A percentile compares a stretch with the other conserved stretches of the same genome.
Conservation (phyloP, 2,888 invertebrate genomes). For the Creontiades dilutus region DNA sequence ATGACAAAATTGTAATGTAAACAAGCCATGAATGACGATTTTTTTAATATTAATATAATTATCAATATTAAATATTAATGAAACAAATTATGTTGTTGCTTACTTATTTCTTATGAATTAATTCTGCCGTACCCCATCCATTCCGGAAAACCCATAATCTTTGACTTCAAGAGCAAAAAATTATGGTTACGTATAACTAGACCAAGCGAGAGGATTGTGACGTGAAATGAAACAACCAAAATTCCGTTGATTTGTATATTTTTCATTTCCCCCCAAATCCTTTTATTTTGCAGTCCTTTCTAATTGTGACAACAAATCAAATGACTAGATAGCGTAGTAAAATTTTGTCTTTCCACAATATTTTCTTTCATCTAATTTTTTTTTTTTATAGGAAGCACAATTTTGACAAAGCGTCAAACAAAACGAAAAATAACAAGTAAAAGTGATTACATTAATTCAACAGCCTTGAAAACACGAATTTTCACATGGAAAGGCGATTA, state of each 20-base stretch:
- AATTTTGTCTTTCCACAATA: not conserved
- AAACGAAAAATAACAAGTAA: not conserved
- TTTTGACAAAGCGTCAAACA: conserved; percentile 35
- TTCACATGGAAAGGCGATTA: not conserved
- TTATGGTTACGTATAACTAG: too few species aligned
- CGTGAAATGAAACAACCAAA: not conserved
- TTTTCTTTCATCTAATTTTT: not conserved
- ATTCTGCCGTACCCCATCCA: too few species aligned
- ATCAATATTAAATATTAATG: too few species aligned
- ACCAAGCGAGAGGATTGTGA: not conserved
- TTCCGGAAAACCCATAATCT: too few species aligned
- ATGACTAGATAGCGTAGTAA: conserved; percentile 61
- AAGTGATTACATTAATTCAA: conserved; percentile 37
- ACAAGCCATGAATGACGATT: too few species aligned
- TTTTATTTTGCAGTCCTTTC: conserved; percentile 25
- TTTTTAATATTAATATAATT: too few species aligned
- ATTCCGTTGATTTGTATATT: conserved; percentile 45
- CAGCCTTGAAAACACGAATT: conserved; percentile 37
- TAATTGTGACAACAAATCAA: conserved; percentile 58
- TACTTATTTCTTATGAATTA: too few species aligned
- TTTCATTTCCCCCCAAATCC: conserved; percentile 41
- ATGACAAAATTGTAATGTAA: too few species aligned
- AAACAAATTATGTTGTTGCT: too few species aligned
- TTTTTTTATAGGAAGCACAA: conserved; percentile 50
- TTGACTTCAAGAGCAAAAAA: too few species aligned